Evolutionary conservation across 2,113 vertebrate species (phyloP), one percentile per base, ranked within the genome.

Genomic region (Paedocypris sp.): DNA sequence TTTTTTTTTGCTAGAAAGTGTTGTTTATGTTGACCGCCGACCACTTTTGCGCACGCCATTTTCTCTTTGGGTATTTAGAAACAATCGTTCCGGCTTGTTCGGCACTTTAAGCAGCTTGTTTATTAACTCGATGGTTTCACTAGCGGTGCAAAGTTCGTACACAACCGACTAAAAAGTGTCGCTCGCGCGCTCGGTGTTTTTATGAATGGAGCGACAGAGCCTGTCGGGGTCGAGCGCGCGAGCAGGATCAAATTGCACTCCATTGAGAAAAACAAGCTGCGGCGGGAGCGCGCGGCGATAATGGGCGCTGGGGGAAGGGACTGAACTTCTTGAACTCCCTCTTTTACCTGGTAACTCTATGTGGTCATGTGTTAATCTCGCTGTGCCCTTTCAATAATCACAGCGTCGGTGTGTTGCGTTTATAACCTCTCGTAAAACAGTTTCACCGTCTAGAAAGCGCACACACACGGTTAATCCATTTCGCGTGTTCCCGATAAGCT

Each of bases 181-280:
- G 23, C 52, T 45, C 22, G 47, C 33, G 33, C 9, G 49, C 64
- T 22, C 11, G 52, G 33, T 64, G 43, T 20, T 70, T 80, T 72
- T 79, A 46, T 83, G 74, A 82, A 79, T 80, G 82, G 75, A 63
- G 49, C 33, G 41, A 12, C 56, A 41, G 62, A 26, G 47, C 8
- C 6, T 10, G 29, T 10, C 48, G 11, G 3, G 32, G 32, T 10
- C 13, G 26, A 28, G 25, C 20, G 53, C 53, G 9, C 57, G 51
- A 1, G 7, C 28, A 45, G 68, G 75, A 76, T 87, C 81, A 70
- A 68, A 73, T 86, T 86, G 79, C 83, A 83, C 70, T 85, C 77
- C 82, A 86, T 83, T 85, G 80, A 82, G 71, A 81, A 84, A 85
- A 86, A 81, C 76, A 82, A 82, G 73, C n/a, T 71, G 59, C 28